These are phyloP conservation scores for Danio albolineatus DNA, from an alignment of 2,797 vertebrate genomes.

Conservation along the genomic window DNA sequence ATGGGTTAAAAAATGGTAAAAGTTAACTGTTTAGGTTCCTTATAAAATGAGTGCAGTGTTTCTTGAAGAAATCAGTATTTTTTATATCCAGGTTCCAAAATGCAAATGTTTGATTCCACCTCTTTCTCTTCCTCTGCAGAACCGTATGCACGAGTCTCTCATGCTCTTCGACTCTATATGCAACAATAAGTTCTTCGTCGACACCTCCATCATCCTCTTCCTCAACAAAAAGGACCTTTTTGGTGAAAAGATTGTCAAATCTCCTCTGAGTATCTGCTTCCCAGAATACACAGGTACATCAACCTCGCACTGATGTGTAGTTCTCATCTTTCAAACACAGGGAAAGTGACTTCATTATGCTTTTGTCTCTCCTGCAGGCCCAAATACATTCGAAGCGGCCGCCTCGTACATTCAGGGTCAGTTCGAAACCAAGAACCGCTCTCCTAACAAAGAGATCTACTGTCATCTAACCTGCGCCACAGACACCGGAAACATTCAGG, in stretches of 20 bases:
- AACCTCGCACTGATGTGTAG: not conserved
- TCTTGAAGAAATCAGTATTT: not conserved
- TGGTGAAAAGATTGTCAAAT: slow-evolving; percentile 89
- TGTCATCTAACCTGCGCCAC: slow-evolving; percentile 99
- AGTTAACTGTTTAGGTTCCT: too few species aligned
- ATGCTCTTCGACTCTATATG: slow-evolving; percentile 71
- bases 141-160: slow-evolving; percentile 74
- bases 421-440: slow-evolving; percentile 98
- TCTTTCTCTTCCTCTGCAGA: slow-evolving; percentile 64
- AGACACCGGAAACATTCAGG: slow-evolving; percentile 98
- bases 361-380: slow-evolving; percentile 77
- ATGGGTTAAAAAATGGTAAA: too few species aligned
- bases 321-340: not conserved
- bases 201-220: slow-evolving; percentile 95
- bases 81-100: not conserved
- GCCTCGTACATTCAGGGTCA: slow-evolving; percentile 96
- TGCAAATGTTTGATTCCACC: not conserved
- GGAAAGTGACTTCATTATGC: not conserved
- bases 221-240: slow-evolving; percentile 98
- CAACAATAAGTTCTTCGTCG: slow-evolving; percentile 87
- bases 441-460: slow-evolving; percentile 98
- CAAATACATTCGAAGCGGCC: slow-evolving; percentile 94
- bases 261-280: slow-evolving; percentile 91
- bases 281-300: slow-evolving; percentile 89
- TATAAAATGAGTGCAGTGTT: too few species aligned